Conservation (phyloP, 2,888 invertebrate genomes). For the Blera fallax region DNA sequence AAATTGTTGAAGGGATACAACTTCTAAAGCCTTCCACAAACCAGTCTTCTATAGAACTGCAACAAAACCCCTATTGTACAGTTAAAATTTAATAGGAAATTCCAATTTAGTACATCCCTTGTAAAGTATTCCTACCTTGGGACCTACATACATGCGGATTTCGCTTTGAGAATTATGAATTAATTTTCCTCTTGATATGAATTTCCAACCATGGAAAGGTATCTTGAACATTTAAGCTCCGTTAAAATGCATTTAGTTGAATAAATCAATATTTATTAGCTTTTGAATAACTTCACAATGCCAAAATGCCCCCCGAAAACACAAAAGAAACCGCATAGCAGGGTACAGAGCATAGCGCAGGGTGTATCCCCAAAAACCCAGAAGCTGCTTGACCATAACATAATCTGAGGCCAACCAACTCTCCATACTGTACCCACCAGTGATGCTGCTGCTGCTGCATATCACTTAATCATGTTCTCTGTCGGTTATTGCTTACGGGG, state of each 20-base stretch:
- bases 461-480: constrained; percentile 68
- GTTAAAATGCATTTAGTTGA: constrained; percentile 47
- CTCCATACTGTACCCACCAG: not conserved
- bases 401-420: constrained; percentile 48
- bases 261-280: constrained; percentile 64
- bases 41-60: not conserved
- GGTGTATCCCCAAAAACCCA: not conserved
- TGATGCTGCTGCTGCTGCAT: constrained; percentile 43
- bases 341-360: not conserved
- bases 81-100: not conserved
- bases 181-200: not conserved
- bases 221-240: constrained; percentile 36
- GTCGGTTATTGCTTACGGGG: constrained; percentile 66
- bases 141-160: too few species aligned
- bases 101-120: not conserved
- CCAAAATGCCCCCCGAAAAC: constrained; percentile 33
- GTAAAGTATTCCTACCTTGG: not conserved
- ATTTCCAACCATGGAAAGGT: constrained; percentile 8
- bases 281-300: constrained; percentile 32
- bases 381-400: constrained; percentile 33
- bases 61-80: not conserved
- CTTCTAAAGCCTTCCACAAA: not conserved
- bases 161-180: not conserved
- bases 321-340: constrained; percentile 64
- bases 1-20: too few species aligned